Conservation (phyloP, 2,113 vertebrate genomes). For the Acrocephalus arundinaceus region DNA sequence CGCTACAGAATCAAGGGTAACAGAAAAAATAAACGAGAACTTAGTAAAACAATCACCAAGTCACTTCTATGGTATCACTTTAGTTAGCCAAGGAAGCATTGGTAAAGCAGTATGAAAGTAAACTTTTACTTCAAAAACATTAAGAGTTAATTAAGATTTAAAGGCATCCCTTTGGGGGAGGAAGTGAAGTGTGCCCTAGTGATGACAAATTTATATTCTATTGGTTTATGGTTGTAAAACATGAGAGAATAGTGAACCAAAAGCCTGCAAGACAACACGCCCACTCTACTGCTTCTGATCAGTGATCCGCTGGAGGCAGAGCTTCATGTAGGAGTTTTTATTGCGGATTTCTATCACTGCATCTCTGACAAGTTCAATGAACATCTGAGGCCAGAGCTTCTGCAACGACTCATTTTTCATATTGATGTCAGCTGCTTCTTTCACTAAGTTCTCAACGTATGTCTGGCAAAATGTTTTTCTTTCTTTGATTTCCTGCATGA, state of each 20-base stretch:
- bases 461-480: conserved; percentile 80
- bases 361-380: conserved; percentile 92
- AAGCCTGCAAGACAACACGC: background rate
- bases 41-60: background rate
- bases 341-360: conserved; percentile 90
- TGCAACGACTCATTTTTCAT: conserved; percentile 89
- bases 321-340: conserved; percentile 82
- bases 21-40: background rate
- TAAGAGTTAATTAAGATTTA: background rate
- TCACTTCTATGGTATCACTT: background rate
- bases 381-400: conserved; percentile 96
- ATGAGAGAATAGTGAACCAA: background rate
- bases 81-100: background rate
- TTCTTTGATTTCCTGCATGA: conserved; percentile 74
- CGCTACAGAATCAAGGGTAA: background rate
- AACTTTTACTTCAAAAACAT: background rate
- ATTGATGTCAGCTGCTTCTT: conserved; percentile 86
- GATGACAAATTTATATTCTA: background rate
- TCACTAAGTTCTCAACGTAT: conserved; percentile 84
- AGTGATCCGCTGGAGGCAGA: conserved; percentile 83
- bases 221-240: background rate
- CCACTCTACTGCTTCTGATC: conserved; percentile 68
- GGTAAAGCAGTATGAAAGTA: background rate
- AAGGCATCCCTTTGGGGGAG: background rate
- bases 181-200: background rate